phyloP scores from a whole-genome alignment of 2,113 vertebrate species.

The Notarius quadriscutis region DNA sequence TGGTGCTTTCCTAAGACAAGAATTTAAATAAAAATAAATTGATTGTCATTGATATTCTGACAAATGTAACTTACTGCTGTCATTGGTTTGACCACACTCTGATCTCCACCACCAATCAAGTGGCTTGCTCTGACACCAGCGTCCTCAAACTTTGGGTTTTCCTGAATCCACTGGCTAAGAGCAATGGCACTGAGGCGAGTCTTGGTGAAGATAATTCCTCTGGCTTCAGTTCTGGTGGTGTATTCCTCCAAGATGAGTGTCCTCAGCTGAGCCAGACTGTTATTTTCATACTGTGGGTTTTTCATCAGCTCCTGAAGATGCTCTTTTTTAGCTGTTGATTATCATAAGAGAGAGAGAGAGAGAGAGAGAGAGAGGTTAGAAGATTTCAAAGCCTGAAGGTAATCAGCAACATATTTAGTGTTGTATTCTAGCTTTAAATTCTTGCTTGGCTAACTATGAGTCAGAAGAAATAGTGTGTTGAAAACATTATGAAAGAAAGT shows the following conservation, averaged over 20 bases:
- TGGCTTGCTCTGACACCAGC: conserved; percentile 80
- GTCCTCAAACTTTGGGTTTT: conserved; percentile 87
- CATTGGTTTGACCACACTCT: conserved; percentile 90
- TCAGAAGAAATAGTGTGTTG: background rate
- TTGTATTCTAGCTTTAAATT: background rate
- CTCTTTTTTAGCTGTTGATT: conserved; percentile 75
- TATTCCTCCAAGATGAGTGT: conserved; percentile 82
- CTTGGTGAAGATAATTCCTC: conserved; percentile 95
- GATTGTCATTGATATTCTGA: background rate
- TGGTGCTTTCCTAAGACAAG: background rate
- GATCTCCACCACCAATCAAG: conserved; percentile 87
- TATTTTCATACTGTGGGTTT: conserved; percentile 83
- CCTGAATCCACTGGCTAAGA: conserved; percentile 86
- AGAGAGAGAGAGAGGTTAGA: background rate
- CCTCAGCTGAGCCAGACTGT: conserved; percentile 78
- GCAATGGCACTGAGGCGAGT: conserved; percentile 87
- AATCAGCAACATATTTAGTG: background rate
- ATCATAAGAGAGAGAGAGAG: background rate
- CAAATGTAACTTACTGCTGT: conserved; percentile 78
- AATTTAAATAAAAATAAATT: background rate
- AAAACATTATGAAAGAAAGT: background rate
- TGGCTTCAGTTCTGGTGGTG: conserved; percentile 70
- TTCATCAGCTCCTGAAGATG: conserved; percentile 74
- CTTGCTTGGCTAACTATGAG: background rate
- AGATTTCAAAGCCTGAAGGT: background rate